Evolutionary conservation across 2,888 invertebrate species (phyloP), one percentile per base, ranked within the genome.

Genomic region (Sinhomidia bicolor): DNA sequence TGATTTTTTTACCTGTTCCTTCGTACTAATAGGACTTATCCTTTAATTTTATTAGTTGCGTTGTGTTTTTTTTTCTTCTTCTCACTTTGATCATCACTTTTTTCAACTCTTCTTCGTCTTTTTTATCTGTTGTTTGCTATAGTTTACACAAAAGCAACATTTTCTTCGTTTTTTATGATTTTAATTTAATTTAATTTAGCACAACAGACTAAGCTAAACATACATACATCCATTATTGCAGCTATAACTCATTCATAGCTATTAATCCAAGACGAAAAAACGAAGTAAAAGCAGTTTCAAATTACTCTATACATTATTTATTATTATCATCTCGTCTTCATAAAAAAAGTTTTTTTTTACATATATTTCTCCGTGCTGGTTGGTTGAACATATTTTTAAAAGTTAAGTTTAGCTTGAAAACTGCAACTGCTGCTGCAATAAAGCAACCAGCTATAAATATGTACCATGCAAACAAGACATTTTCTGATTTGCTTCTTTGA

Each of bases 1-100:
- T 82, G 71, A 82, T 82, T 81, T 57, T 82, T 82, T n/a, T n/a
- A 82, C 84, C 29, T 84, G 57, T 41, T 84, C 60, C 7, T 57
- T n/a, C n/a, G n/a, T n/a, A n/a, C n/a, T n/a, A 83, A 74, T 60
- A 60, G 76, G 51, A n/a, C 54, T 78, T 32, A 83, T 83, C 54
- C 83, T 54, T 54, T n/a, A 78, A 54, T 78, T 54, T 78, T 78
- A 78, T 78, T 78, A 78, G 78, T 10, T 54, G 17, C n/a, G n/a
- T n/a, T 29, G 78, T 54, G 17, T 68, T 23, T 62, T 10, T 81
- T 62, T n/a, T 51, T n/a, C 51, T 51, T n/a, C 4, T 32, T 32
- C 62, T 60, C 10, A 32, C 26, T 65, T 14, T 78, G 10, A 32
- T 57, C 79, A 32, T 20, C 79, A 20, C 36, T 29, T 51, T 20